Conservation (phyloP, 2,888 invertebrate species). For the Tridacna gigas region DNA sequence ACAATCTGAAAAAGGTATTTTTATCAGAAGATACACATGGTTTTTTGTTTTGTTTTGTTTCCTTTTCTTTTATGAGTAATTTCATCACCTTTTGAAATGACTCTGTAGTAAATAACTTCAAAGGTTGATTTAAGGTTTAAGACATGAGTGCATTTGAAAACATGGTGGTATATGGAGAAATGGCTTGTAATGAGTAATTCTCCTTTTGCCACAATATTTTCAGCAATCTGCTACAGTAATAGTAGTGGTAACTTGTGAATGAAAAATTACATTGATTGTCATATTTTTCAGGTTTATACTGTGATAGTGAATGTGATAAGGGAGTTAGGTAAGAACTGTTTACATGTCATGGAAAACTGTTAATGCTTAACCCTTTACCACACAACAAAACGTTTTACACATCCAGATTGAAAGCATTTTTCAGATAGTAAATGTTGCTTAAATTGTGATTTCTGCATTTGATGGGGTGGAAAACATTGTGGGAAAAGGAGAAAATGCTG, state of each 20-base stretch:
- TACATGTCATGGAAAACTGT: not conserved
- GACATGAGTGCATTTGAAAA: no score
- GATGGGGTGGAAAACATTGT: not conserved
- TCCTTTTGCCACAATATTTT: not conserved
- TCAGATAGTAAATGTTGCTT: not conserved
- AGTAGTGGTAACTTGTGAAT: no score
- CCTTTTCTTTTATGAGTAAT: not conserved
- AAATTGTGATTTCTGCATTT: not conserved
- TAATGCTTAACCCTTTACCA: not conserved
- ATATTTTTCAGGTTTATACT: constrained; percentile 75
- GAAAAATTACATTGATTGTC: no score
- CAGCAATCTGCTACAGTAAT: not conserved
- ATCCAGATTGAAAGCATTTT: not conserved
- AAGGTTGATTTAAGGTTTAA: no score
- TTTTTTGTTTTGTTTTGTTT: not conserved
- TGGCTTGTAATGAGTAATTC: not conserved
- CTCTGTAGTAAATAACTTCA: no score
- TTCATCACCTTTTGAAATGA: not conserved
- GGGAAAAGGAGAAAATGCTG: not conserved
- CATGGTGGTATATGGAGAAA: no score
- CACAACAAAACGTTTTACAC: not conserved
- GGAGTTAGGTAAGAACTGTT: constrained; percentile 73
- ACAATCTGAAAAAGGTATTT: not conserved
- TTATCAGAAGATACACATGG: not conserved
- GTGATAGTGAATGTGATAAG: constrained; percentile 78